phyloP scores from a whole-genome alignment of 2,888 invertebrate species.

The Agapetus fuscipes region DNA sequence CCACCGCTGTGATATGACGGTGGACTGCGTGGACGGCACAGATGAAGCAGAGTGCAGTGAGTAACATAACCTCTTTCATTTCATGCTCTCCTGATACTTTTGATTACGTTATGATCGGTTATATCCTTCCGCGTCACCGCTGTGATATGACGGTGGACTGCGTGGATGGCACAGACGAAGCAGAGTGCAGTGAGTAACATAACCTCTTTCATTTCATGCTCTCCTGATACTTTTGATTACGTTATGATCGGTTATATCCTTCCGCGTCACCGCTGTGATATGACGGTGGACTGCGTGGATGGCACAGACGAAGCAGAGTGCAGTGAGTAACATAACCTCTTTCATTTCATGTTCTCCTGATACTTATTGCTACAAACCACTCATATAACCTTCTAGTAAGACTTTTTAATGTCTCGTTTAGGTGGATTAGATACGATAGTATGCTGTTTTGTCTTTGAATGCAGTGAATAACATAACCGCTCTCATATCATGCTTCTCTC shows the following conservation, averaged over 20 bases:
- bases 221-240: not conserved
- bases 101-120: slow-evolving; percentile 57
- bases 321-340: slow-evolving; percentile 83
- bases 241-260: slow-evolving; percentile 82
- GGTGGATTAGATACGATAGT: too few species aligned
- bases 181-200: slow-evolving; percentile 92
- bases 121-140: slow-evolving; percentile 85
- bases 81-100: not conserved
- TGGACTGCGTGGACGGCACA: slow-evolving; percentile 90
- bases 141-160: slow-evolving; percentile 95
- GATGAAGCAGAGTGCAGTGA: slow-evolving; percentile 95
- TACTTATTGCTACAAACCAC: slow-evolving; percentile 29
- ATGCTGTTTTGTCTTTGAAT: too few species aligned
- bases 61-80: too few species aligned
- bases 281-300: slow-evolving; percentile 89
- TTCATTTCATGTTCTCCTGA: too few species aligned
- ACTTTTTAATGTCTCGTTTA: too few species aligned
- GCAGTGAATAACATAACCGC: slow-evolving; percentile 79
- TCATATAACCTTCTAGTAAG: slow-evolving; percentile 75
- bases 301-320: slow-evolving; percentile 93
- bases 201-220: too few species aligned
- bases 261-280: slow-evolving; percentile 88
- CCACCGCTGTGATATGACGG: slow-evolving; percentile 89
- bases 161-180: slow-evolving; percentile 91
- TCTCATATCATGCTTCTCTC: slow-evolving; percentile 96